Base-by-base conservation (phyloP, 2,888 invertebrate genomes). In the Iselma pallidipennis region DNA sequence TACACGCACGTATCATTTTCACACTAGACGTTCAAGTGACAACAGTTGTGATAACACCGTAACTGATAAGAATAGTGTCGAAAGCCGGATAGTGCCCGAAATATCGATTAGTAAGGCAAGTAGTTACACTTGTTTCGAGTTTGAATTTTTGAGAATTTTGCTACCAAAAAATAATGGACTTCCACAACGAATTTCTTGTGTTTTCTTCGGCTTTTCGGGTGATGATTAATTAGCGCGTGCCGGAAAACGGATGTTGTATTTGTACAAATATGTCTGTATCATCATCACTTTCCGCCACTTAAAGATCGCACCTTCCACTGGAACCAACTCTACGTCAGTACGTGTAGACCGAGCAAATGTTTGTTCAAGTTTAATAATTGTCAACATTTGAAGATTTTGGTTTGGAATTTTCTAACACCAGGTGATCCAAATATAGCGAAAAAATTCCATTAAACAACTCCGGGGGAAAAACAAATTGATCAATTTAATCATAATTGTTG, bases 221-320 rank as follows among this genome's bases (percentile, higher is more conserved):
- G 5, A 6, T 6, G 5, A 25, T 3, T 25, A 6, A n/a, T n/a
- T 25, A 3, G 25, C 60, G 60, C 55, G 61, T 61, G 54, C 69
- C 74, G 72, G 76, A 71, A 76, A 78, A 75, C 76, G 79, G 79
- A 79, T 73, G 76, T 72, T 33, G 14, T 31, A n/a, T 65, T 66
- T 76, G 70, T 77, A 71, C 76, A 78, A 76, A 76, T 69, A 74
- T 62, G 33, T 33, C 14, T 33, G 33, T 33, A 59, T 70, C 69
- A 65, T 58, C 66, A 69, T 68, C 70, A 71, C 66, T 70, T 71
- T 72, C 74, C 75, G 76, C 74, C 71, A 71, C 70, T 74, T 69
- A 71, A 25, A 25, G 71, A 70, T 71, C 69, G 62, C 51, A 63
- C 65, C 67, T 69, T 67, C 66, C 68, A 69, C 67, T 68, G 68